These are phyloP conservation scores for Meleagris gallopavo DNA, from an alignment of 2,113 vertebrate genomes.

Conservation along the genomic window DNA sequence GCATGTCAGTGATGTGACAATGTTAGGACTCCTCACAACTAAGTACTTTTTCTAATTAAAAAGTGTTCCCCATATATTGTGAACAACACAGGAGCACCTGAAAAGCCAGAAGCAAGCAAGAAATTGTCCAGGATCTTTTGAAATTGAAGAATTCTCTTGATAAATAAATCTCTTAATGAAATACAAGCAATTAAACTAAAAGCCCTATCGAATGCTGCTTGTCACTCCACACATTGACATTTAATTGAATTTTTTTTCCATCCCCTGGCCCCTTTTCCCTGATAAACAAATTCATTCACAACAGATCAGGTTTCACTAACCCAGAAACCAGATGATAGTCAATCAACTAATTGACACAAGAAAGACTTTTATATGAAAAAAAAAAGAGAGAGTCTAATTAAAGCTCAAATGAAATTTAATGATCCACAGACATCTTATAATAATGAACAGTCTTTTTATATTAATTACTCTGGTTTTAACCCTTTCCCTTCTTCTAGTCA, in stretches of 20 bases:
- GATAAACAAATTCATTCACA: slow-evolving; percentile 90
- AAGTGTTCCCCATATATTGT: not conserved
- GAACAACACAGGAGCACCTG: not conserved
- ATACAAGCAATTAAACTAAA: slow-evolving; percentile 96
- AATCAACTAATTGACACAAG: slow-evolving; percentile 95
- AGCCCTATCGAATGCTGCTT: slow-evolving; percentile 88
- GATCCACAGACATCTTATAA: slow-evolving; percentile 75
- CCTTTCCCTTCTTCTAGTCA: slow-evolving; percentile 1
- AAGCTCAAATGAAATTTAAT: slow-evolving; percentile 79
- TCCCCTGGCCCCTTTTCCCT: slow-evolving; percentile 74
- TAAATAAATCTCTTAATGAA: slow-evolving; percentile 89
- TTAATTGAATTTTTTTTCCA: slow-evolving; percentile 90
- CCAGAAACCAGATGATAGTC: slow-evolving; percentile 86
- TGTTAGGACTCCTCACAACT: not conserved
- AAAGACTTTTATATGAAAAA: slow-evolving; percentile 82
- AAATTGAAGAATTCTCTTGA: slow-evolving; percentile 81
- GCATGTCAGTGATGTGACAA: not conserved
- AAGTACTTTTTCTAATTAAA: slow-evolving; percentile 62
- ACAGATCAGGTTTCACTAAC: slow-evolving; percentile 85
- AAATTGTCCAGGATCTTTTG: slow-evolving; percentile 56
- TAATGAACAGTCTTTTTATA: slow-evolving; percentile 77
- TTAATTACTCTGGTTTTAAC: slow-evolving; percentile 74
- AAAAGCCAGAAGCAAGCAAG: slow-evolving; percentile 46
- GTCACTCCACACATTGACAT: slow-evolving; percentile 86
- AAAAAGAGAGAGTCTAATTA: slow-evolving; percentile 78